These are phyloP conservation scores for Babyrousa celebensis DNA, from an alignment of 2,797 vertebrate genomes.

Conservation along the genomic window DNA sequence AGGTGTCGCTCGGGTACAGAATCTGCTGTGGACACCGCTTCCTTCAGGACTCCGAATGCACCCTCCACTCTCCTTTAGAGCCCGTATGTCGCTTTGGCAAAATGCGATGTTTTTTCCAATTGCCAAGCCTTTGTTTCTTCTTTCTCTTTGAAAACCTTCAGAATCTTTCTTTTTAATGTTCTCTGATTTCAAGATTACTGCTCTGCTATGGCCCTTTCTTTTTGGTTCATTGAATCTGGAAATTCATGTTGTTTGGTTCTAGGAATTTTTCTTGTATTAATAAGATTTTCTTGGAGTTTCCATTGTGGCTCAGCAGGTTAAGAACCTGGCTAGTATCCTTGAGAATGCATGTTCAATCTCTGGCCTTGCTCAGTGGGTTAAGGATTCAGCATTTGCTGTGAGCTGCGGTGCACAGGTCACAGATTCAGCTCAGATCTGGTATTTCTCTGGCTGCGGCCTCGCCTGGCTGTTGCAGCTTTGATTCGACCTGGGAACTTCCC, in stretches of 20 bases:
- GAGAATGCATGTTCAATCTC: too few species aligned
- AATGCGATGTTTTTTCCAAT: not conserved
- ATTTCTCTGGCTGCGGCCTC: too few species aligned
- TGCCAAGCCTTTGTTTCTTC: not conserved
- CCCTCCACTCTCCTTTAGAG: conserved; percentile 24
- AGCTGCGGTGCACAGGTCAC: too few species aligned
- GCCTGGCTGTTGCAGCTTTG: too few species aligned
- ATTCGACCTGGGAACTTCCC: too few species aligned
- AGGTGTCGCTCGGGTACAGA: conserved; percentile 16
- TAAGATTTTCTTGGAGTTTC: conserved; percentile 9
- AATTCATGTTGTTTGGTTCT: conserved; percentile 40
- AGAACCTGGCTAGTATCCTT: too few species aligned
- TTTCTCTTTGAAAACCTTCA: not conserved
- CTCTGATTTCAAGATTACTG: conserved; percentile 23
- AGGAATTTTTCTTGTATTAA: conserved; percentile 59
- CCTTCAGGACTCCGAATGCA: conserved; percentile 3
- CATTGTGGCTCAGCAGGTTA: too few species aligned
- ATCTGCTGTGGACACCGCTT: not conserved
- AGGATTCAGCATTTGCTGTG: too few species aligned
- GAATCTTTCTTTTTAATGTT: not conserved
- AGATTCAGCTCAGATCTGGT: too few species aligned
- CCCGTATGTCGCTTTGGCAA: conserved; percentile 9
- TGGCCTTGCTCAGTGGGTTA: too few species aligned
- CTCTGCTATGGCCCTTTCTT: conserved; percentile 19
- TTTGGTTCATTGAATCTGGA: conserved; percentile 49